Evolutionary conservation across 2,113 vertebrate species (phyloP).

Genomic region (Malurus elegans): DNA sequence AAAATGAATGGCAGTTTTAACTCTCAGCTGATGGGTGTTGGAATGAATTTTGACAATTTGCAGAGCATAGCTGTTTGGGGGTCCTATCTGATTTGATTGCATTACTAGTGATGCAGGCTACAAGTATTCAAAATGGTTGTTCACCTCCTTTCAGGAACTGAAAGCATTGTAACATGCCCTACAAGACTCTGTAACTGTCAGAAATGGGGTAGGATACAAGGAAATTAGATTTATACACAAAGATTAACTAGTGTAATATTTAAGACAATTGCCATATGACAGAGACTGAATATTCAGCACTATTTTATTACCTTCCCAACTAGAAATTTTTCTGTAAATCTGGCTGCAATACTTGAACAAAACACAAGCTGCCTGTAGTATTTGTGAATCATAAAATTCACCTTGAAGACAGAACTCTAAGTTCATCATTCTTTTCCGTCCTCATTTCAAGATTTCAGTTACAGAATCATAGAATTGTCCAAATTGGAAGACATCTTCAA

Average conservation of each 20-base stretch:
- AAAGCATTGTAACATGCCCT: neutral
- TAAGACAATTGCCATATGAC: neutral
- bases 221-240: neutral
- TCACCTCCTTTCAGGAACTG: neutral
- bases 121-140: neutral
- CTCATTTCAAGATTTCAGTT: neutral
- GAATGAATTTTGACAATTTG: neutral
- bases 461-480: neutral
- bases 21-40: neutral
- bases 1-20: neutral
- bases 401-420: neutral
- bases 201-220: neutral
- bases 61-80: neutral
- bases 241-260: neutral
- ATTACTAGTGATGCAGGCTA: neutral
- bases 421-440: neutral
- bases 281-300: neutral
- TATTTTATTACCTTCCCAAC: neutral
- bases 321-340: neutral
- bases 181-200: neutral
- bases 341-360: neutral
- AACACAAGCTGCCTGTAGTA: neutral
- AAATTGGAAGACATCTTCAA: neutral
- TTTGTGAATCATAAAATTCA: neutral
- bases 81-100: neutral